Evolutionary conservation across 2,797 vertebrate genomes (phyloP).

Genomic region (Orestias chungarensis): DNA sequence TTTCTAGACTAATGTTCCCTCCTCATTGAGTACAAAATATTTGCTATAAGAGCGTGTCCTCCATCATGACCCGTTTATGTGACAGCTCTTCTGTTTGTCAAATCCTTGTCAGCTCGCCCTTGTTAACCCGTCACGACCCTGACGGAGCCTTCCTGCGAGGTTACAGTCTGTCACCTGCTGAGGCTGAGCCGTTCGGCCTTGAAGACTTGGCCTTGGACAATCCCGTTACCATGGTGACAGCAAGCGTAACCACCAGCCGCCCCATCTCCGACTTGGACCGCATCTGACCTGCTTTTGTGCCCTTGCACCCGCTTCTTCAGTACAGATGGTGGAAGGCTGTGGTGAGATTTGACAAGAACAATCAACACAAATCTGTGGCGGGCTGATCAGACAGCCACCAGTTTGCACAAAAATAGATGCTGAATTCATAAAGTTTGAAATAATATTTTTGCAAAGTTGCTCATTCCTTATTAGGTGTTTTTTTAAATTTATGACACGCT

Average conservation of each 20-base stretch:
- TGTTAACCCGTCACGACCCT: slow-evolving; percentile 39
- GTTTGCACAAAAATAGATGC: slow-evolving; percentile 9
- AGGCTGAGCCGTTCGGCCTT: slow-evolving; percentile 35
- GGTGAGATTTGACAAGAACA: neutral
- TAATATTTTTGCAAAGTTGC: neutral
- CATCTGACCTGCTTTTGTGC: slow-evolving; percentile 26
- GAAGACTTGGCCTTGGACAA: slow-evolving; percentile 54
- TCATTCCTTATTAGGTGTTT: neutral
- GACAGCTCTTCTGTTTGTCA: slow-evolving; percentile 24
- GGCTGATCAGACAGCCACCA: neutral
- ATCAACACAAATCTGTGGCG: neutral
- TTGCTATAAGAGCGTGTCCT: slow-evolving; percentile 7
- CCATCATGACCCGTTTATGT: slow-evolving; percentile 2
- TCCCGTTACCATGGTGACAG: slow-evolving; percentile 65
- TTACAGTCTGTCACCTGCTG: slow-evolving; percentile 39
- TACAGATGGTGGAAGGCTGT: slow-evolving; percentile 2
- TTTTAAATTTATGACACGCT: neutral
- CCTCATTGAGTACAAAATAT: neutral
- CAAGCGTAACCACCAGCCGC: slow-evolving; percentile 36
- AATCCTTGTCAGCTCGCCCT: slow-evolving; percentile 33
- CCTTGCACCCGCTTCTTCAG: slow-evolving; percentile 9
- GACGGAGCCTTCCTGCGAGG: slow-evolving; percentile 33
- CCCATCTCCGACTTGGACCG: slow-evolving; percentile 32
- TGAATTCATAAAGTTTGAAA: neutral
- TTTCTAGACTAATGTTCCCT: neutral